A percentile compares a stretch with the other conserved stretches of the same genome.
Conservation (phyloP, 1,140 invertebrate genomes). For the Aradophagus sp. region DNA sequence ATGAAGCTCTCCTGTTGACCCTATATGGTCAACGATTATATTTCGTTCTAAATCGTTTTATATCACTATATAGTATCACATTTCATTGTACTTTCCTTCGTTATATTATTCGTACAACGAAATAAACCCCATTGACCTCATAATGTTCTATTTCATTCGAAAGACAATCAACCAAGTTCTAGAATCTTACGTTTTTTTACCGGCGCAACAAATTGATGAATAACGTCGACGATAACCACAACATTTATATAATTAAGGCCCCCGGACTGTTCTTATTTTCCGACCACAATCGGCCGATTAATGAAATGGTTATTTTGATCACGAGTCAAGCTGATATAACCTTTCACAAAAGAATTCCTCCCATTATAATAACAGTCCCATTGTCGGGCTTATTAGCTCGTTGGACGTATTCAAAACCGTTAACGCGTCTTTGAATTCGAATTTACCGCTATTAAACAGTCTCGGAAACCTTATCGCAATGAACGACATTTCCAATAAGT, state of each 20-base stretch:
- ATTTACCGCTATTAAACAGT: conserved; percentile 52
- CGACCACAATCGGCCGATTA: conserved; percentile 22
- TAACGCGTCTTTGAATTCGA: conserved; percentile 49
- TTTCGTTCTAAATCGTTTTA: too few relatives aligned
- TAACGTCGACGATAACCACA: conserved; percentile 13
- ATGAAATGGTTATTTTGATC: conserved; percentile 43
- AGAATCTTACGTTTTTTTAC: not conserved
- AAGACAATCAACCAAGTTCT: too few relatives aligned
- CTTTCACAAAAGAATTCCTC: conserved; percentile 42
- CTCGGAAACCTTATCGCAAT: conserved; percentile 43
- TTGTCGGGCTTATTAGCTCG: conserved; percentile 50
- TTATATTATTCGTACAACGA: too few relatives aligned
- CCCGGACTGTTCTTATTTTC: conserved; percentile 18
- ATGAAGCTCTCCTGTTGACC: too few relatives aligned
- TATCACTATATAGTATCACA: too few relatives aligned
- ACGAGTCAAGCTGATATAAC: conserved; percentile 32
- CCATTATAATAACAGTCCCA: conserved; percentile 40
- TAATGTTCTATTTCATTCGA: not conserved
- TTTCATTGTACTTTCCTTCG: too few relatives aligned
- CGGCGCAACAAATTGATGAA: conserved; percentile 25
- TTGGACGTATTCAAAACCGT: conserved; percentile 46
- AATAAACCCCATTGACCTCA: too few relatives aligned
- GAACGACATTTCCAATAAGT: conserved; percentile 32
- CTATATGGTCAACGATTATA: too few relatives aligned
- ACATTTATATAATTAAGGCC: conserved; percentile 33